Percentiles rank a stretch among this genome's conserved stretches.
These are phyloP conservation scores for Oscheius sp. DNA, from an alignment of 2,888 invertebrate genomes.

Conservation along the genomic window DNA sequence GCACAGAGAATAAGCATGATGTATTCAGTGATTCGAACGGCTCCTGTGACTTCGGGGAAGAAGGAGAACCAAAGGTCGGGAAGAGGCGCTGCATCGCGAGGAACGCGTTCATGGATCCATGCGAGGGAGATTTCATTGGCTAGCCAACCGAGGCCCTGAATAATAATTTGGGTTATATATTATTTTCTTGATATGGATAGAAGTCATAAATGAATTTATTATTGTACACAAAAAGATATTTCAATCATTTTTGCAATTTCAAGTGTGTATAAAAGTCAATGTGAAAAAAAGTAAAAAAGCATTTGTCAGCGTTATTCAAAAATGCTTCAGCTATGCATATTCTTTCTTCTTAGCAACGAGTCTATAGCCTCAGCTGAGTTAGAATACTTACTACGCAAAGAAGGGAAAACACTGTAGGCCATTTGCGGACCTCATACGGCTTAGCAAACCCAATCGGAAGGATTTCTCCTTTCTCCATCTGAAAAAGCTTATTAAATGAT, in stretches of 20 bases:
- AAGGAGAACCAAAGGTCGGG: conserved; percentile 66
- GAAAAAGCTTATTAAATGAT: not conserved
- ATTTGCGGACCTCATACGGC: conserved; percentile 35
- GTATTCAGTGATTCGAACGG: conserved; percentile 62
- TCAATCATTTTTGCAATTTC: not conserved
- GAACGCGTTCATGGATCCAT: conserved; percentile 68
- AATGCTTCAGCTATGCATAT: not conserved
- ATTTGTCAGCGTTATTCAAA: too few relatives aligned
- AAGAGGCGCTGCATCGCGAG: conserved; percentile 56
- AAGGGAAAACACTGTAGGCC: conserved; percentile 49
- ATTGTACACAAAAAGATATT: too few relatives aligned
- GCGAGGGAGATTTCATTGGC: conserved; percentile 63
- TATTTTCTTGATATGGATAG: too few relatives aligned
- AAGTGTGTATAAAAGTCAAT: too few relatives aligned
- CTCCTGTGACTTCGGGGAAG: conserved; percentile 63
- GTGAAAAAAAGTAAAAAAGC: too few relatives aligned
- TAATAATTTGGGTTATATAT: too few relatives aligned
- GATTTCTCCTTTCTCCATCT: conserved; percentile 33
- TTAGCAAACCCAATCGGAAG: conserved; percentile 28
- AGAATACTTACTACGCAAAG: conserved; percentile 48
- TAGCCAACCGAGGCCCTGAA: conserved; percentile 60
- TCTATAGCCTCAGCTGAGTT: too few relatives aligned
- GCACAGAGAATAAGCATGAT: conserved; percentile 60
- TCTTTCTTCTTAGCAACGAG: not conserved
- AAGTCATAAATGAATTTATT: too few relatives aligned